Evolutionary conservation across 2,113 vertebrate genomes (phyloP), one percentile per base, ranked within the genome.

Genomic region (Crypturellus undulatus): DNA sequence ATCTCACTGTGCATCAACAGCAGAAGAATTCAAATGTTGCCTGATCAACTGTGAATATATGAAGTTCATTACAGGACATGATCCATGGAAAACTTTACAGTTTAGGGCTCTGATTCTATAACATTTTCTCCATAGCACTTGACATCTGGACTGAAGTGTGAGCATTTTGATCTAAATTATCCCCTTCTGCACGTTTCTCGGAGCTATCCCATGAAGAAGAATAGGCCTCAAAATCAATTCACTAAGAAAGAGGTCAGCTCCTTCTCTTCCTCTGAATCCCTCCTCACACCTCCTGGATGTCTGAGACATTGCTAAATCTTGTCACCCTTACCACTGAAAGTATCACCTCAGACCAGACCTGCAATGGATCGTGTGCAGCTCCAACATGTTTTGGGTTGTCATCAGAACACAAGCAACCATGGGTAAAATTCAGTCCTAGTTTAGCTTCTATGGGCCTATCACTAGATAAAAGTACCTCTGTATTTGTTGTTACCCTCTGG

Each of bases 381-480:
- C 15, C 64, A 70, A 54, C 5, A 67, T 7, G 9, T 51, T n/a
- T 4, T 52, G 10, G 3, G 62, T 92, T 78, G 30, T 40, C 73
- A 79, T 58, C 45, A 70, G 70, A 84, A 78, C 11, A 15, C 3
- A 28, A 20, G 56, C 36, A 8, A 52, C 6, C 13, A 15, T 20
- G 1, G 0, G 6, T 32, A 47, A 79, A 71, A 51, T 8, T 63
- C 21, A 1, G 1, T 42, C 11, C 0, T 0, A 28, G 9, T 45
- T 60, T 82, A 68, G 17, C 69, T 72, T 69, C 3, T 42, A 77
- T 4, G 42, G 30, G 1, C 3, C 24, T 5, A 38, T 32, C 19
- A 62, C 7, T 22, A 60, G 58, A 22, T 22, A 34, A 18, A 26
- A 64, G 62, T 28, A 63, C 62, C 36, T 19, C 11, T 52, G 3